Percentiles rank a stretch among this genome's conserved stretches.
Conservation (phyloP, 1,140 invertebrate genomes). For the Chymomyza costata region DNA sequence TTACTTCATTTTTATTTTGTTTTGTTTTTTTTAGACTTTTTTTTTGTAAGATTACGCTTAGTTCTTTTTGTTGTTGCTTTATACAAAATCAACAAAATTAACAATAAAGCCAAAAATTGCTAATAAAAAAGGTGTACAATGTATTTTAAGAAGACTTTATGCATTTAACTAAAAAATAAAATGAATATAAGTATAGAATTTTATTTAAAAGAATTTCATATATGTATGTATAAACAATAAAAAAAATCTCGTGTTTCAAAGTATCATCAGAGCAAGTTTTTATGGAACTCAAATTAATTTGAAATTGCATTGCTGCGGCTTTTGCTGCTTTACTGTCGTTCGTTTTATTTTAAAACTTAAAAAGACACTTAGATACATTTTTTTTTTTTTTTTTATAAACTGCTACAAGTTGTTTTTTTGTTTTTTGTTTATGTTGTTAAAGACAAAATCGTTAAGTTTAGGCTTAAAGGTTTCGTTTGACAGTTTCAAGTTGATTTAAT, state of each 20-base stretch:
- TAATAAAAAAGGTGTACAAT: conserved; percentile 47
- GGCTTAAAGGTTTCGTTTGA: too few relatives aligned
- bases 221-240: conserved; percentile 30
- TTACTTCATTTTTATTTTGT: conserved; percentile 54
- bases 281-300: conserved; percentile 21
- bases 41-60: conserved; percentile 30
- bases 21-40: conserved; percentile 51
- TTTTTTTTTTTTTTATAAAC: conserved; percentile 24
- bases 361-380: conserved; percentile 59
- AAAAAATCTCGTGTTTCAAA: too few relatives aligned
- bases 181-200: neutral
- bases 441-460: conserved; percentile 8
- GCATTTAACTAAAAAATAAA: conserved; percentile 1
- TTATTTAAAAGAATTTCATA: neutral
- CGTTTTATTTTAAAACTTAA: conserved; percentile 56
- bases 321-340: conserved; percentile 45
- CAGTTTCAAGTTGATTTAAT: neutral
- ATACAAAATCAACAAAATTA: conserved; percentile 66
- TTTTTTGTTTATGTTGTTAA: conserved; percentile 40
- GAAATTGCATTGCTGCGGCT: conserved; percentile 40
- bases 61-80: conserved; percentile 51
- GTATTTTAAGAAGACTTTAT: conserved; percentile 8
- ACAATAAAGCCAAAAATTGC: conserved; percentile 59
- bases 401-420: conserved; percentile 37
- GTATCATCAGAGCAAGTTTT: conserved; percentile 15